phyloP scores from a whole-genome alignment of 2,888 invertebrate genomes.

The Oscheius sp. region DNA sequence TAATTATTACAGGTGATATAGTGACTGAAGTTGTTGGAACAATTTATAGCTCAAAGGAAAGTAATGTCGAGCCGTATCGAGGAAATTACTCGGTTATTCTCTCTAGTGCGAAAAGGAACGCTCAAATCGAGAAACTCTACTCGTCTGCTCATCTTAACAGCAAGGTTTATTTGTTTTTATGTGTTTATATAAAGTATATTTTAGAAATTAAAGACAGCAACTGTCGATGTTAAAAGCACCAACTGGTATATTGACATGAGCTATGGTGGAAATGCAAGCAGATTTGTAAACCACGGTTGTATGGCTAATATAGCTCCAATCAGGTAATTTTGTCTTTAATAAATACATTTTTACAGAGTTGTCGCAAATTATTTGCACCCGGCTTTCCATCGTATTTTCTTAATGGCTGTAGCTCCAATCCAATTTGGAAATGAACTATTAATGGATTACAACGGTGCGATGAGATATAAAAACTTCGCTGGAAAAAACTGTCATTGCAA shows the following conservation, averaged over 20 bases:
- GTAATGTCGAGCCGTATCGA: too few relatives aligned
- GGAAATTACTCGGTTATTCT: too few relatives aligned
- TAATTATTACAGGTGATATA: neutral
- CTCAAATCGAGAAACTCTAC: too few relatives aligned
- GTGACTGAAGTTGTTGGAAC: neutral
- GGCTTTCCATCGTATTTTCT: neutral
- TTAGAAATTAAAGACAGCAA: neutral
- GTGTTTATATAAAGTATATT: neutral
- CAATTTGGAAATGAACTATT: neutral
- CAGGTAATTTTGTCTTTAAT: neutral
- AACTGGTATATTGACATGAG: neutral
- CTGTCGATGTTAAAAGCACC: too few relatives aligned
- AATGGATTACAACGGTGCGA: neutral
- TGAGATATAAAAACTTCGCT: neutral
- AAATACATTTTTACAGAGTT: neutral
- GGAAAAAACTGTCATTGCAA: neutral
- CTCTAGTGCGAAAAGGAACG: too few relatives aligned
- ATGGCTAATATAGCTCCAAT: neutral
- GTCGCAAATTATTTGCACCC: constrained; percentile 5
- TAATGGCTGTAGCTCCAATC: constrained; percentile 1
- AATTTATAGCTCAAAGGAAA: too few relatives aligned
- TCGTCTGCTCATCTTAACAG: too few relatives aligned
- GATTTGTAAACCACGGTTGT: constrained; percentile 8
- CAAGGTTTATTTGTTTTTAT: too few relatives aligned
- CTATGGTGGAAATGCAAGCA: neutral